phyloP scores from a whole-genome alignment of 2,797 vertebrate genomes.

The Loriculus beryllinus region DNA sequence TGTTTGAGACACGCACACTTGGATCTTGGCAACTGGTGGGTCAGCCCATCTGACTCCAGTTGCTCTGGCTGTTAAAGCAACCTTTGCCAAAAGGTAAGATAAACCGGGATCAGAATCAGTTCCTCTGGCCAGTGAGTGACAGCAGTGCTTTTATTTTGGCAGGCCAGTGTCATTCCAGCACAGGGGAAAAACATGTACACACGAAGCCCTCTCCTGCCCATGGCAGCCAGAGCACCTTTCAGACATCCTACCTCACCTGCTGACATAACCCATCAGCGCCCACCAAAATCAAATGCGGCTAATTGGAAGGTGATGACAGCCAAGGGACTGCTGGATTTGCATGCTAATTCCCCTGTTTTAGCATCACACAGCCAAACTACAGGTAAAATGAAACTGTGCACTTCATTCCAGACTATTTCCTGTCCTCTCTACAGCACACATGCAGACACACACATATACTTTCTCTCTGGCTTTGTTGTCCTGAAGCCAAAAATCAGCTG shows the following conservation, averaged over 20 bases:
- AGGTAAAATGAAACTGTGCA: slow-evolving; percentile 47
- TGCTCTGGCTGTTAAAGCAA: not conserved
- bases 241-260: slow-evolving; percentile 78
- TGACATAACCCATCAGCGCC: slow-evolving; percentile 75
- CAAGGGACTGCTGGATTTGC: slow-evolving; percentile 69
- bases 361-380: slow-evolving; percentile 9
- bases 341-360: slow-evolving; percentile 69
- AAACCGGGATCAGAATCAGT: not conserved
- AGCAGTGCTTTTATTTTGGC: slow-evolving; percentile 21
- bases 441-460: not conserved
- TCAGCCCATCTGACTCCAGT: not conserved
- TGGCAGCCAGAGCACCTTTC: slow-evolving; percentile 67
- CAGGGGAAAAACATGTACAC: not conserved
- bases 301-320: slow-evolving; percentile 84
- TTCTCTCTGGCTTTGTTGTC: not conserved
- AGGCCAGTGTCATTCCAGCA: not conserved
- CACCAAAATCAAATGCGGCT: slow-evolving; percentile 77
- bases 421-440: not conserved
- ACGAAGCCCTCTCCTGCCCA: not conserved
- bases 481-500: not conserved
- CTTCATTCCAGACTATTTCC: not conserved
- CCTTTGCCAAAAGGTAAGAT: not conserved
- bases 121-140: not conserved
- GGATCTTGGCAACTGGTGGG: not conserved
- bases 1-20: not conserved